A percentile compares a stretch with the other conserved stretches of the same genome.
Evolutionary conservation across 2,888 invertebrate genomes (phyloP).

Genomic region (Agrilus cyanescens): DNA sequence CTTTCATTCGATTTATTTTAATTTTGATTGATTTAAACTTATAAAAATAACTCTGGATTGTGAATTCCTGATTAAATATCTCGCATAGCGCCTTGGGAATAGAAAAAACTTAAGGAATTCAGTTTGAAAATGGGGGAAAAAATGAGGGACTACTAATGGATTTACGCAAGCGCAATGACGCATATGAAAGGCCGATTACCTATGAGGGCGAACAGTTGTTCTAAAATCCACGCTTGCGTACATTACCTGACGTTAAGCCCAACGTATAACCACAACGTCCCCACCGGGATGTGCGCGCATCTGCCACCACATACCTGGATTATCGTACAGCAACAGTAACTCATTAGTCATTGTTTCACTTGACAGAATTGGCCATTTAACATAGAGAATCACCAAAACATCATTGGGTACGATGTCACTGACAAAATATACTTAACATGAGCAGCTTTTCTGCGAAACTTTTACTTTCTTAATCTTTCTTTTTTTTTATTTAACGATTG

Average conservation of each 20-base stretch:
- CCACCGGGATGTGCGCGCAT: slow-evolving; percentile 24
- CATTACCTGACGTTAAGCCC: slow-evolving; percentile 32
- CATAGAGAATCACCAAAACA: slow-evolving; percentile 24
- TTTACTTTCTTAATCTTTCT: too few relatives aligned
- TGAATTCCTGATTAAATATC: too few relatives aligned
- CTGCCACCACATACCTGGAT: slow-evolving; percentile 34
- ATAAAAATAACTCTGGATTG: too few relatives aligned
- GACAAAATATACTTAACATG: background rate
- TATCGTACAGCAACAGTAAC: slow-evolving; percentile 35
- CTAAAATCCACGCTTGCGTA: slow-evolving; percentile 29
- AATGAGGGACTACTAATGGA: too few relatives aligned
- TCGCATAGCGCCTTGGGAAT: too few relatives aligned
- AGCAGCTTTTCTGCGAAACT: background rate
- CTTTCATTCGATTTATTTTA: too few relatives aligned
- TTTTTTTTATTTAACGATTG: too few relatives aligned
- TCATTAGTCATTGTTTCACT: slow-evolving; percentile 30
- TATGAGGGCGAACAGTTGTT: slow-evolving; percentile 30
- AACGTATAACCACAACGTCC: slow-evolving; percentile 28
- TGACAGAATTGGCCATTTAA: slow-evolving; percentile 19
- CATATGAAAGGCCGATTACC: slow-evolving; percentile 31
- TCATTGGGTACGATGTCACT: background rate
- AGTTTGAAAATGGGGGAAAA: too few relatives aligned
- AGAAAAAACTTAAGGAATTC: too few relatives aligned
- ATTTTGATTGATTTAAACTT: too few relatives aligned
- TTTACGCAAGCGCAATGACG: slow-evolving; percentile 25